Percentiles rank a stretch among this genome's conserved stretches.
These are phyloP conservation scores for Dasysyrphus albostriatus DNA, from an alignment of 2,888 invertebrate genomes.

Conservation along the genomic window DNA sequence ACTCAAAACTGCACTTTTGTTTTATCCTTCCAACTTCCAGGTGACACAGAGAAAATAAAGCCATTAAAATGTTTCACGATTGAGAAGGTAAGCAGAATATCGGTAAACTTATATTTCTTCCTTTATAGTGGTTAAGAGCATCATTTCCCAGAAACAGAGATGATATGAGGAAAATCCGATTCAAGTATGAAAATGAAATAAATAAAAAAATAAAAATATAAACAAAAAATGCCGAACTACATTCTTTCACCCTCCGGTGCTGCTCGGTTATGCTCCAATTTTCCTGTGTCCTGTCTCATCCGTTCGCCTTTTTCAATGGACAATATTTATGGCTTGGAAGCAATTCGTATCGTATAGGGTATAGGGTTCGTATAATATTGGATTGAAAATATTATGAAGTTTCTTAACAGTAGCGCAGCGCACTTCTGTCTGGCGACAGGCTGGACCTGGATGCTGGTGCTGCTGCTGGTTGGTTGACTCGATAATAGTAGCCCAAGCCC, in stretches of 20 bases:
- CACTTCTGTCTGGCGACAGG: constrained; percentile 4
- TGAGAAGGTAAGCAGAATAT: constrained; percentile 57
- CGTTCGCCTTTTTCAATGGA: constrained; percentile 4
- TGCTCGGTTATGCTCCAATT: not conserved
- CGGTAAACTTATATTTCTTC: constrained; percentile 8
- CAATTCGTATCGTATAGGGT: constrained; percentile 28
- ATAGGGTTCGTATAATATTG: not conserved
- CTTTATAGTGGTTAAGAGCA: constrained; percentile 13
- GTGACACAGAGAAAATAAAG: constrained; percentile 62
- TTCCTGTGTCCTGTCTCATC: not conserved
- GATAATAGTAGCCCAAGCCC: constrained; percentile 17
- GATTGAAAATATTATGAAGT: not conserved
- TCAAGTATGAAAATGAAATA: constrained; percentile 12
- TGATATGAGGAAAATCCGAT: constrained; percentile 22
- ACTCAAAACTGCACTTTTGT: constrained; percentile 48
- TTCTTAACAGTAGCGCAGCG: not conserved
- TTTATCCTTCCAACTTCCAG: constrained; percentile 56
- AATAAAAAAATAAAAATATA: not conserved
- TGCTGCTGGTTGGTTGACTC: constrained; percentile 4
- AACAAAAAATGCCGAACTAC: not conserved
- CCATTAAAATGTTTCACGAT: constrained; percentile 65
- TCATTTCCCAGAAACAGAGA: constrained; percentile 22
- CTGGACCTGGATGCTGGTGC: not conserved
- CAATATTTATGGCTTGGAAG: constrained; percentile 48
- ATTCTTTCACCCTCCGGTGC: constrained; percentile 17